Base-by-base conservation (phyloP, 2,888 invertebrate genomes). In the Drosophila recens region DNA sequence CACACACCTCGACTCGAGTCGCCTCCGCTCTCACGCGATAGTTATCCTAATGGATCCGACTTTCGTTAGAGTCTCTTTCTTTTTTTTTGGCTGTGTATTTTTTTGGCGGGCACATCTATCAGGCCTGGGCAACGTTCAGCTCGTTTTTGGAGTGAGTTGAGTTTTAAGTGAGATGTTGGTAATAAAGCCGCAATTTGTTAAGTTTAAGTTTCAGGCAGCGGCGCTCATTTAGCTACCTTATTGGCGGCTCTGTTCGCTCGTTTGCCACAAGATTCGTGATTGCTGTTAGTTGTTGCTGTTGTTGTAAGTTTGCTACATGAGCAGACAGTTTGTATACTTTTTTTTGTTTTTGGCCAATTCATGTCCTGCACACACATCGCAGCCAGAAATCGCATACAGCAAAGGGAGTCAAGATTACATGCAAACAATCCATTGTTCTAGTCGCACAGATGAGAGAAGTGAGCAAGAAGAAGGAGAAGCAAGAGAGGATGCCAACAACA, bases 21-120 rank as follows among this genome's bases (percentile, higher is more conserved):
- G 59, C 67, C 58, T 34, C 57, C 59, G 72, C 89, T 87, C 89
- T 87, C 85, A 84, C 81, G 87, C 87, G 90, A 87, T 87, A 89
- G 90, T 89, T 90, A 87, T 87, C 87, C 90, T 87, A 90, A 87
- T 87, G 80, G 86, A n/a, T 75, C 54, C 58, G 89, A 87, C 89
- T 89, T 89, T 85, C 89, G 84, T 85, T 85, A 79, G 83, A 76
- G 72, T 40, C 30, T 8, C 8, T 30, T 62, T 59, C 40, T 33
- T 42, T 17, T 42, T 15, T 34, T 57, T 17, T 20, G 15, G 13
- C 13, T n/a, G 15, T 34, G 11, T 27, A 27, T 1, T 51, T 30
- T 10, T 69, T 71, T 75, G 81, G 80, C 78, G 86, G 85, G 85
- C 86, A 80, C 85, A 85, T 88, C 85, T 89, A 89, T 89, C 90